Evolutionary conservation across 2,888 invertebrate genomes (phyloP), one percentile per base, ranked within the genome.

Genomic region (Sussaba pulchella): DNA sequence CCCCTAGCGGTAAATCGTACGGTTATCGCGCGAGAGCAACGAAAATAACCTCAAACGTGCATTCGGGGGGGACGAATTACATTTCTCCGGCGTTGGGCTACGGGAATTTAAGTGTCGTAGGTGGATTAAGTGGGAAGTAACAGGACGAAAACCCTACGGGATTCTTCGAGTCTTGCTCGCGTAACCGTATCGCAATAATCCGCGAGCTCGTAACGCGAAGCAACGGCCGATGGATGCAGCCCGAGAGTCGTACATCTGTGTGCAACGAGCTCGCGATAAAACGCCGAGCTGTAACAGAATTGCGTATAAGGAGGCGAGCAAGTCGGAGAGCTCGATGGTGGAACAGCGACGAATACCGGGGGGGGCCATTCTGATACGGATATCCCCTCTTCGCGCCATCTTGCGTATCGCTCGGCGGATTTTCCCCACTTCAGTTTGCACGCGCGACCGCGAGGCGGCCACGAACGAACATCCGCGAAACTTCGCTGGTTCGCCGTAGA

Each of bases 121-220:
- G 57, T 31, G 57, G 57, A 14, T n/a, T 31, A 14, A 57, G 31
- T 57, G 14, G 57, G 57, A 57, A 57, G 57, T 57, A 61, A 61
- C 41, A 12, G 61, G 41, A 36, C 61, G 4, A 5, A 61, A n/a
- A 41, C 75, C 67, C 72, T 80, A 76, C 80, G 61, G 76, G 54
- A 81, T 73, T 76, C 72, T 45, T 47, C 39, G 41, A 52, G 72
- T 24, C 50, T 78, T 19, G 67, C 59, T 63, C 31, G 71, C 81
- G 69, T 81, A 77, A 81, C 76, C 76, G 81, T 73, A 76, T 59
- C 63, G 63, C 67, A 24, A 57, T 61, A 64, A 75, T n/a, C n/a
- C n/a, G n/a, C n/a, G 67, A 36, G 36, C 45, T 63, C 69, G 76
- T 72, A 80, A 72, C 47, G 31, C 31, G 57, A 67, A 45, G 50